These are phyloP conservation scores for Eulemur mongoz DNA, from an alignment of 2,797 vertebrate species.

Conservation along the genomic window DNA sequence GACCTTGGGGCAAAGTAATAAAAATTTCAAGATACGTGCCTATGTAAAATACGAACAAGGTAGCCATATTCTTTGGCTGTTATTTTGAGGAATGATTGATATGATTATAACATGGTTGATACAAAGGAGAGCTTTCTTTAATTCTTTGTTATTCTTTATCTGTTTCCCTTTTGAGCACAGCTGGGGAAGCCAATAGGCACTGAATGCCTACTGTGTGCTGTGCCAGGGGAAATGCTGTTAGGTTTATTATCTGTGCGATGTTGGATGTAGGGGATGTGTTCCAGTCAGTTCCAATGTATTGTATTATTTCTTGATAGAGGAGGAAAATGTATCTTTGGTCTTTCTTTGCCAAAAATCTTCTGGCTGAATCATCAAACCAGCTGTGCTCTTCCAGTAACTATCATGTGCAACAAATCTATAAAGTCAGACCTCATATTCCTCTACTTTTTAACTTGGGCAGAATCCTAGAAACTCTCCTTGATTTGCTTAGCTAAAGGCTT, in stretches of 20 bases:
- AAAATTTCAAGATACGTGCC: not conserved
- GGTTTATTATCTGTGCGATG: no score
- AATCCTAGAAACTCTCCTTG: conserved; percentile 5
- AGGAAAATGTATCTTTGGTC: not conserved
- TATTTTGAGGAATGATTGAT: not conserved
- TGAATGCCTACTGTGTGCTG: not conserved
- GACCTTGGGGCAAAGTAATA: not conserved
- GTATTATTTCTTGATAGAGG: conserved; percentile 41
- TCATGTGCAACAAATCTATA: not conserved
- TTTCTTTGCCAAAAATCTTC: conserved; percentile 40
- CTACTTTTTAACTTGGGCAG: conserved; percentile 54
- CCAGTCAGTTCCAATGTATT: not conserved
- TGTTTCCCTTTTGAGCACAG: not conserved
- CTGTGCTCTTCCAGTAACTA: conserved; percentile 35
- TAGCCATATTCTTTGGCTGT: not conserved
- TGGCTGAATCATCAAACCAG: conserved; percentile 11
- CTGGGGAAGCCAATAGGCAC: not conserved
- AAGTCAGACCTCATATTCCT: conserved; percentile 48
- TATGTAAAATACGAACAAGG: not conserved
- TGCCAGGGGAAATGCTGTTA: not conserved
- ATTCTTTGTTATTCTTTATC: not conserved
- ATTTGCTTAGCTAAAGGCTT: conserved; percentile 27
- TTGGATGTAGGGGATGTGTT: not conserved
- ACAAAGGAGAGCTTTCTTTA: not conserved
- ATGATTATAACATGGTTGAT: not conserved